Conservation (phyloP, 2,113 vertebrate species). For the Piprites chloris region DNA sequence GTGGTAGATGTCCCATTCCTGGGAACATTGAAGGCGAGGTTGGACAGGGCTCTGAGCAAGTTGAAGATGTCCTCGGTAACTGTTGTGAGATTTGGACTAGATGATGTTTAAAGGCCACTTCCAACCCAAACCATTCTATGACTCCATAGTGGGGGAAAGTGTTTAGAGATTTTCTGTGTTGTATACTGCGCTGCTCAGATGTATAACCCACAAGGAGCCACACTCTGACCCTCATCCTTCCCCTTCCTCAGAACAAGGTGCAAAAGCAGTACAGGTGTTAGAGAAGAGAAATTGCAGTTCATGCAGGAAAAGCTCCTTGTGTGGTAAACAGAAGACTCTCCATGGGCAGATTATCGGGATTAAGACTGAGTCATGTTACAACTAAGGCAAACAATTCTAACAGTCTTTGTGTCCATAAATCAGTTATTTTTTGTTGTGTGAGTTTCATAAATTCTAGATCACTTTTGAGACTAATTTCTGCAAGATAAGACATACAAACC, state of each 20-base stretch:
- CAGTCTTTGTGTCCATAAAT: not conserved
- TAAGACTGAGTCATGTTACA: not conserved
- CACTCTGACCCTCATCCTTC: not conserved
- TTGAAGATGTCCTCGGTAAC: not conserved
- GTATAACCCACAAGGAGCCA: not conserved
- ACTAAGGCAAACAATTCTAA: not conserved
- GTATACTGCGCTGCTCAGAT: not conserved
- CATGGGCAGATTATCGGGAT: not conserved
- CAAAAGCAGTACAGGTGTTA: not conserved
- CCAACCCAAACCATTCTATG: not conserved
- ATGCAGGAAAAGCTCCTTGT: not conserved
- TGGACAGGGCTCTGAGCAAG: not conserved
- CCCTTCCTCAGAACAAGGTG: fast-evolving
- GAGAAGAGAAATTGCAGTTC: not conserved
- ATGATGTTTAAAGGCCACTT: not conserved
- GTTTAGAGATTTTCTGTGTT: not conserved
- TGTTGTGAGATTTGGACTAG: not conserved
- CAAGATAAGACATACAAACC: not conserved
- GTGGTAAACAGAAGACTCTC: not conserved
- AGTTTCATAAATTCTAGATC: not conserved
- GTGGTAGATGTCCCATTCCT: not conserved
- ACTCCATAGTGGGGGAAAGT: not conserved
- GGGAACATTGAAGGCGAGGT: not conserved
- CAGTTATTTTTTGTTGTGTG: not conserved
- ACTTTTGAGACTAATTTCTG: not conserved